Conservation (phyloP, 1,140 invertebrate genomes). For the Lutraria rhynchaena region DNA sequence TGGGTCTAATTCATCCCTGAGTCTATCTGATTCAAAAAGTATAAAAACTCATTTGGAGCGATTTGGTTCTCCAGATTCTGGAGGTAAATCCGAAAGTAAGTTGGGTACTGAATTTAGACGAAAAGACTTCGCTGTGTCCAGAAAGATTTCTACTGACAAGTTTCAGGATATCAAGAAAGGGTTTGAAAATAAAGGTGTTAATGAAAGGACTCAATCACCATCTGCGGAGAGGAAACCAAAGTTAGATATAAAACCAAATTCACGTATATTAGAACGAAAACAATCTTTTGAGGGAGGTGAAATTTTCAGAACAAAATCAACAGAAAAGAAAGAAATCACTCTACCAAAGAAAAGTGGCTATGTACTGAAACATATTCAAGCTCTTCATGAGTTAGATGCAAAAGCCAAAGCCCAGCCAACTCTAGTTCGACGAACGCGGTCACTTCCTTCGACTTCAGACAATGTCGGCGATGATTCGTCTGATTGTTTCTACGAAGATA, state of each 20-base stretch:
- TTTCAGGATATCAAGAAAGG: slow-evolving; percentile 57
- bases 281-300: slow-evolving; percentile 49
- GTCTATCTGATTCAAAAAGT: not conserved
- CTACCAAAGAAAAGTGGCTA: slow-evolving; percentile 33
- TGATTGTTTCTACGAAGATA: slow-evolving; percentile 32
- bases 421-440: slow-evolving; percentile 32
- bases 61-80: slow-evolving; percentile 13
- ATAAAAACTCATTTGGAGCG: slow-evolving; percentile 23
- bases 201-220: slow-evolving; percentile 3
- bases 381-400: slow-evolving; percentile 49
- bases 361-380: slow-evolving; percentile 38
- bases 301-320: slow-evolving; percentile 3
- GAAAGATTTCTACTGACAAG: slow-evolving; percentile 42
- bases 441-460: slow-evolving; percentile 32
- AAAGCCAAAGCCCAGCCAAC: slow-evolving; percentile 41
- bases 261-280: slow-evolving; percentile 47
- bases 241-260: slow-evolving; percentile 13
- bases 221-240: slow-evolving; percentile 37
- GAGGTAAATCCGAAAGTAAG: not conserved
- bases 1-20: slow-evolving; percentile 48
- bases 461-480: slow-evolving; percentile 35
- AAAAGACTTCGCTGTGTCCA: slow-evolving; percentile 37
- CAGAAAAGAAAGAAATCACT: slow-evolving; percentile 22
- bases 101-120: not conserved
- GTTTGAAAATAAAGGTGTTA: slow-evolving; percentile 31